These are phyloP conservation scores for Alentia gelatinosa DNA, from an alignment of 2,888 invertebrate genomes.

Conservation along the genomic window DNA sequence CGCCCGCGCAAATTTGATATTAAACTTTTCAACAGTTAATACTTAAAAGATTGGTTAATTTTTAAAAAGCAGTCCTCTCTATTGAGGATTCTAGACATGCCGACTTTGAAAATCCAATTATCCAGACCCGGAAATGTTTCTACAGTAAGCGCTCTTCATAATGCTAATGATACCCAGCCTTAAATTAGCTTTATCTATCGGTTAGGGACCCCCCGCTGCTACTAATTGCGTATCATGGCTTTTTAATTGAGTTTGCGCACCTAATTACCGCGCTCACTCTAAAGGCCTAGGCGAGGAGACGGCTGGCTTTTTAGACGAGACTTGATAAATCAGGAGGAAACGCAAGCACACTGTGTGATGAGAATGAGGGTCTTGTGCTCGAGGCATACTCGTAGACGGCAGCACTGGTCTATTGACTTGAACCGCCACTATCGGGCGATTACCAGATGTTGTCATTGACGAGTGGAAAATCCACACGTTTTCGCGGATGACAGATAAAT, in stretches of 20 bases:
- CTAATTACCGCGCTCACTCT: conserved; percentile 23
- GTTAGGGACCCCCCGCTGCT: conserved; percentile 14
- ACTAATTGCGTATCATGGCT: conserved; percentile 43
- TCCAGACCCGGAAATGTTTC: neutral
- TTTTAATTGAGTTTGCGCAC: conserved; percentile 32
- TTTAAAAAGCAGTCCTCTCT: too few species aligned
- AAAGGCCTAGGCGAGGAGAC: neutral
- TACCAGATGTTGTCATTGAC: too few species aligned
- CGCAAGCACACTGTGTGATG: neutral
- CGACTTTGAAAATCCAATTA: neutral
- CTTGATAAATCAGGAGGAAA: conserved; percentile 16
- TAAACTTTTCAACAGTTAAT: too few species aligned
- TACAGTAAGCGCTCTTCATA: neutral
- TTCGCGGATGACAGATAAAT: too few species aligned
- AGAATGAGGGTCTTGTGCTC: neutral
- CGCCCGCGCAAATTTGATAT: too few species aligned
- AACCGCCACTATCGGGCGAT: neutral
- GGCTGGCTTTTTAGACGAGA: neutral
- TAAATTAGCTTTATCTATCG: conserved; percentile 12
- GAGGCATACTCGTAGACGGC: neutral
- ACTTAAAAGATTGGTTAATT: too few species aligned
- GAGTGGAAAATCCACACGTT: too few species aligned
- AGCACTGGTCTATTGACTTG: neutral
- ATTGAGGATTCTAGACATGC: neutral
- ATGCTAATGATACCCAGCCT: neutral